Percentiles rank a stretch among this genome's conserved stretches.
phyloP scores from a whole-genome alignment of 2,113 vertebrate species.

The Cebus imitator region DNA sequence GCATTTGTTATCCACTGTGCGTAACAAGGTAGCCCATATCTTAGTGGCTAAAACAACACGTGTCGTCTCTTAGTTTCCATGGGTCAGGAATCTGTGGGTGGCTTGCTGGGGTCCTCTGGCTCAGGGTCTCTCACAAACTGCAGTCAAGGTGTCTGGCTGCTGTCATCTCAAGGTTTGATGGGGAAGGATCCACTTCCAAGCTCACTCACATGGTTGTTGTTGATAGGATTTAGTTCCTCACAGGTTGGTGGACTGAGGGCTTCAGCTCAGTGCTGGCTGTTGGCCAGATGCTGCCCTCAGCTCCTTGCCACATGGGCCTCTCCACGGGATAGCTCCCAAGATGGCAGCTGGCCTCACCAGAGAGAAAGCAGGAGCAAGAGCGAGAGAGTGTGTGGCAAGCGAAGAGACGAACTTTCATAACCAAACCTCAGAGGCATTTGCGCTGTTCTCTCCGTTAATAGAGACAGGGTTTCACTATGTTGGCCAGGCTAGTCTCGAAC shows the following conservation, averaged over 20 bases:
- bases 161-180: background rate
- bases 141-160: background rate
- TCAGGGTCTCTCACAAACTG: background rate
- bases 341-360: background rate
- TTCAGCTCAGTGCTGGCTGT: background rate
- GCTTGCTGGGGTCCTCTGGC: background rate
- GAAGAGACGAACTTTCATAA: background rate
- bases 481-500: too few species aligned
- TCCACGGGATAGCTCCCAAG: background rate
- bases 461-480: too few species aligned
- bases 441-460: background rate
- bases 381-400: background rate
- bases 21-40: background rate
- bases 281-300: background rate
- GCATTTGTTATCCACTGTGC: background rate
- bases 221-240: background rate
- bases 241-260: background rate
- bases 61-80: background rate
- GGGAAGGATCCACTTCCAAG: background rate
- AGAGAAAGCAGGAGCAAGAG: background rate
- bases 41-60: background rate
- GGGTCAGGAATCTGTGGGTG: background rate
- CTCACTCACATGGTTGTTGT: background rate
- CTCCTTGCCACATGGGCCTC: background rate
- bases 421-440: background rate